Base-by-base conservation (phyloP, 2,888 invertebrate species). In the Lasioglossum malachurum region DNA sequence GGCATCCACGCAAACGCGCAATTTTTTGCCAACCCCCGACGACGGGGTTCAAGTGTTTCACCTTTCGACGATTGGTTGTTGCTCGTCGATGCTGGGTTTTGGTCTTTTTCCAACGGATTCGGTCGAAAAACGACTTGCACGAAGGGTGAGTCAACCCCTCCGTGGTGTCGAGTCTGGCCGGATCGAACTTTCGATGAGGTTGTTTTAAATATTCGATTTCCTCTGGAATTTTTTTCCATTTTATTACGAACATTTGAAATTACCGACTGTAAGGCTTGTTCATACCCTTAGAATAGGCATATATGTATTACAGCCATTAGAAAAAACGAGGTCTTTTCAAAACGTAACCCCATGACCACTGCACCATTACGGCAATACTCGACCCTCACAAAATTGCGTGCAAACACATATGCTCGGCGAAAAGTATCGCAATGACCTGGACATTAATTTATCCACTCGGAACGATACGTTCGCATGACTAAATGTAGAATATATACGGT, bases 381-480 rank as follows among this genome's bases (percentile, higher is more conserved):
- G 19, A 64, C 64, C 64, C 31, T 0, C 19, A 35, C 31, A 31
- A 31, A 64, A 64, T 64, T 64, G 64, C 64, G 31, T 31, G 64
- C 64, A 2, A 64, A 64, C 64, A 27, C 64, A 31, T 64, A 64
- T 35, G 31, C 64, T 31, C 64, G 16, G 31, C 8, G 64, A 64
- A 31, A 64, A 31, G 64, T 31, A 64, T 64, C 64, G 64, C 64
- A 64, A 64, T 3, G 31, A 64, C 19, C 64, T 19, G 64, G 31
- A 31, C 64, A 64, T 64, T 64, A 83, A 60, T 73, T 73, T 85
- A 82, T 35, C 74, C 79, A 14, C 75, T 64, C 64, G 64, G 27
- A 64, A 64, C 64, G 64, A 64, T 31, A 64, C 41, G 57, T 60
- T 60, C 19, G 38, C 38, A 64, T 27, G 53, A 35, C 64, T 35